Evolutionary conservation across 2,888 invertebrate genomes (phyloP).

Genomic region (Margaritifera margaritifera): DNA sequence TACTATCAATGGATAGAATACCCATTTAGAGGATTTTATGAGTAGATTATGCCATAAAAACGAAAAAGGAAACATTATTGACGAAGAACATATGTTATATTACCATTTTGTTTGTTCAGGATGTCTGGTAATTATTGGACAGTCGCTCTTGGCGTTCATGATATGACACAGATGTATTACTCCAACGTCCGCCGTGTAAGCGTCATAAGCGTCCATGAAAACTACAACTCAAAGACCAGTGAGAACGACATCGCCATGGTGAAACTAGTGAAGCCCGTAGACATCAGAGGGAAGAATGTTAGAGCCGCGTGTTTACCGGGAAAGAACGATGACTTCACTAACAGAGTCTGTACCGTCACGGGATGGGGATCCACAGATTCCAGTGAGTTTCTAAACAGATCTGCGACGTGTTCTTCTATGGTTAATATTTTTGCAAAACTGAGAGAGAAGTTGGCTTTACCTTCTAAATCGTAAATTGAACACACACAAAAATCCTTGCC

Average conservation of each 20-base stretch:
- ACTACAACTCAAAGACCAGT: constrained; percentile 16
- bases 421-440: too few species aligned
- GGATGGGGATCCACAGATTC: constrained; percentile 10
- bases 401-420: too few species aligned
- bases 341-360: constrained; percentile 8
- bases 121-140: constrained; percentile 12
- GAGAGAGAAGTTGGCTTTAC: too few species aligned
- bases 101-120: too few species aligned
- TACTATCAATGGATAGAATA: too few species aligned
- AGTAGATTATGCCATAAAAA: too few species aligned
- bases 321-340: constrained; percentile 4
- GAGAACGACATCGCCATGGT: constrained; percentile 35
- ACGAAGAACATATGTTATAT: too few species aligned
- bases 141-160: constrained; percentile 22
- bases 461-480: too few species aligned
- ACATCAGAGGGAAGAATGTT: constrained; percentile 14
- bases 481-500: too few species aligned
- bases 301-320: constrained; percentile 11
- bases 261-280: constrained; percentile 29
- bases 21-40: too few species aligned
- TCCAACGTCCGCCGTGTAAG: constrained; percentile 14
- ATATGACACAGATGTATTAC: constrained; percentile 11
- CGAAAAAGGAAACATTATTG: too few species aligned
- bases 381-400: neutral
- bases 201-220: constrained; percentile 16